Percentiles rank a stretch among this genome's conserved stretches.
phyloP scores from a whole-genome alignment of 2,113 vertebrate species.

The Psittacula cyanocephala region DNA sequence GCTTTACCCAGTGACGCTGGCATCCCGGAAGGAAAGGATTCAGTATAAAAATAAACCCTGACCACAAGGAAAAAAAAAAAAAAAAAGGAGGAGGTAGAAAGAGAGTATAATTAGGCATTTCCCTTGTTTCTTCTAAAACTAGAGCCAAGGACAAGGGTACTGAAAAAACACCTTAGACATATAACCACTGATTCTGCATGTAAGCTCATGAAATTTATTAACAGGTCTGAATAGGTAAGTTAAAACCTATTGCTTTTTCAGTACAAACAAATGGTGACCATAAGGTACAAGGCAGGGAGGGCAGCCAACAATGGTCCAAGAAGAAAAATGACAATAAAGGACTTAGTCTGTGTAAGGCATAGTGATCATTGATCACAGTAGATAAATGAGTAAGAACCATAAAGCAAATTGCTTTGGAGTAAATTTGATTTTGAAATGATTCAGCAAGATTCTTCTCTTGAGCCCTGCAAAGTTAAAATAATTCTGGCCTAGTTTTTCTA shows the following conservation, averaged over 20 bases:
- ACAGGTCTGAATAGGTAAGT: neutral
- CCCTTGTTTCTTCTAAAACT: neutral
- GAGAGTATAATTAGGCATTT: neutral
- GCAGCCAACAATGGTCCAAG: neutral
- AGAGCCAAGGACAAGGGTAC: neutral
- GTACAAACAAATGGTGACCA: neutral
- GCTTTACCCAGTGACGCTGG: constrained; percentile 89
- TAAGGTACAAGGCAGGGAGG: neutral
- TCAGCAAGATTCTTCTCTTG: neutral
- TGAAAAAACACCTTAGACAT: neutral
- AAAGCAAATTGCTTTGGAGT: neutral
- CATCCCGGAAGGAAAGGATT: constrained; percentile 89
- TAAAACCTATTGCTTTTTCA: neutral
- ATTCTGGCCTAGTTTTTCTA: neutral
- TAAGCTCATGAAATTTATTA: neutral
- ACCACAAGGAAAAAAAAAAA: neutral
- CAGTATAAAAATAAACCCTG: constrained; percentile 93
- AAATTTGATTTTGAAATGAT: neutral
- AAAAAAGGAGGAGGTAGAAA: neutral
- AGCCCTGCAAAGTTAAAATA: neutral
- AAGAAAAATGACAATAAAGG: neutral
- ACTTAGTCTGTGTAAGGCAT: neutral
- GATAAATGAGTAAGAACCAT: neutral
- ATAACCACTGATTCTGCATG: neutral
- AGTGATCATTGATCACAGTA: neutral